These are phyloP conservation scores for Alosa alosa DNA, from an alignment of 2,113 vertebrate species.

Conservation along the genomic window DNA sequence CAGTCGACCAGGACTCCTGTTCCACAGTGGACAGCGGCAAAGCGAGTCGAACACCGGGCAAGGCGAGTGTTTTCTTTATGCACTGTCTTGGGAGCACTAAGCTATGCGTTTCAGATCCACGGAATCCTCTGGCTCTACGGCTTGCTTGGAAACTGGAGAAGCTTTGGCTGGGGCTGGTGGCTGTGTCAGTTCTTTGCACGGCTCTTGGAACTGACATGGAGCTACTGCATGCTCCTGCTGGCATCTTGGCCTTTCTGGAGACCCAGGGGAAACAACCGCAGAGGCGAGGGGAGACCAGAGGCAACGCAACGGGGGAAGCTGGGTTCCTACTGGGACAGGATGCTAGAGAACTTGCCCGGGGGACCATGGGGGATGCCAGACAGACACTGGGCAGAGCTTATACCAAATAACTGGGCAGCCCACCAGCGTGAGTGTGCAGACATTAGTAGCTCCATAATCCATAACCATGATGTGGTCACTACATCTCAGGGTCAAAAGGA, in stretches of 20 bases:
- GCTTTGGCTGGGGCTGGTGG: conserved; percentile 84
- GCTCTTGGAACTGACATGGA: conserved; percentile 76
- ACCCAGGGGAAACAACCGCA: conserved; percentile 39
- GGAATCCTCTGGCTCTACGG: conserved; percentile 83
- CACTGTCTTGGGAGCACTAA: conserved; percentile 71
- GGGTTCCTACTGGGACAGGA: conserved; percentile 69
- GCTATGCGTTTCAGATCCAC: conserved; percentile 79
- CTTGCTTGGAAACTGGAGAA: conserved; percentile 69
- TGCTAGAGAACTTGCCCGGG: conserved; percentile 67
- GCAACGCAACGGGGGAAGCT: conserved; percentile 21
- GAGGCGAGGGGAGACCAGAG: conserved; percentile 32
- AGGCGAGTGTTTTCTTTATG: conserved; percentile 59
- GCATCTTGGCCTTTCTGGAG: conserved; percentile 68
- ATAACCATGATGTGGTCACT: conserved; percentile 60
- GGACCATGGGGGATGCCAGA: conserved; percentile 59
- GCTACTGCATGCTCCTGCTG: conserved; percentile 70
- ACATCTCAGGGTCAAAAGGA: conserved; percentile 50
- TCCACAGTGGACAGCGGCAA: conserved; percentile 49
- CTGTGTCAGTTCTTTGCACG: conserved; percentile 82
- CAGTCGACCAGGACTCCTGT: conserved; percentile 49
- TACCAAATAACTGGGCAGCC: conserved; percentile 78
- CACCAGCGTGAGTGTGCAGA: conserved; percentile 51
- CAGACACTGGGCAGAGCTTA: conserved; percentile 63
- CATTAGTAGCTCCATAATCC: conserved; percentile 71
- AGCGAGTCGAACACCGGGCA: conserved; percentile 41